Evolutionary conservation across 2,113 vertebrate species (phyloP).

Genomic region (Chionis minor): DNA sequence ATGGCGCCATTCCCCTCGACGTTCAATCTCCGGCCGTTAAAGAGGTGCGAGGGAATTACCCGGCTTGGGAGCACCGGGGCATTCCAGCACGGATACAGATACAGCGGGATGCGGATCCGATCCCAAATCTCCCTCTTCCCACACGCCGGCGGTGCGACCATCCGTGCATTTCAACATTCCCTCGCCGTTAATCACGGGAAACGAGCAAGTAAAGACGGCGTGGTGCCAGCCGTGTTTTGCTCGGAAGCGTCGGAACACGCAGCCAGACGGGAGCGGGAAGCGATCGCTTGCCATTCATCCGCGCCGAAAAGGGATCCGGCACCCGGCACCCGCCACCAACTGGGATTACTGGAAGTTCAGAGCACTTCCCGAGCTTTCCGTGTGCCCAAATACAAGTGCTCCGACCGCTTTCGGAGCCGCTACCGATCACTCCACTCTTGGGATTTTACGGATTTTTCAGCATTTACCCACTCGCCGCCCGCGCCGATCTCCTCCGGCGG

Average conservation of each 20-base stretch:
- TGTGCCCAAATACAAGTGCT: background rate
- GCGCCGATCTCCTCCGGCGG: background rate
- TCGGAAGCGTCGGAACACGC: background rate
- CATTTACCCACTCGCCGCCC: background rate
- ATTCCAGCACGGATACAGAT: background rate
- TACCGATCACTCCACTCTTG: too few species aligned
- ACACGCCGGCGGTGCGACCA: background rate
- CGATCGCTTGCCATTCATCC: too few species aligned
- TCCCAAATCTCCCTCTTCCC: background rate
- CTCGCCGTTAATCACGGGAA: background rate
- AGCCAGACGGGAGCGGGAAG: background rate
- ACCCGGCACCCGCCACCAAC: background rate
- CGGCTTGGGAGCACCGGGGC: background rate
- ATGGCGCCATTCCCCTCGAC: background rate
- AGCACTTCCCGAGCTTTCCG: background rate
- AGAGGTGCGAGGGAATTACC: background rate
- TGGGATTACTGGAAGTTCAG: too few species aligned
- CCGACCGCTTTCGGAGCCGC: background rate
- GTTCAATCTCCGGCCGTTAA: background rate
- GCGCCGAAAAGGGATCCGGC: background rate
- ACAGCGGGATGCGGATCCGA: background rate
- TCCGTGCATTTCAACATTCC: too few species aligned
- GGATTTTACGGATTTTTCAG: background rate
- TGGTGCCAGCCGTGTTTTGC: accelerated
- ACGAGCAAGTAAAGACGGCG: background rate